Conservation (phyloP, 64 coral and sea anemone species). For the Trachythela sp. region DNA sequence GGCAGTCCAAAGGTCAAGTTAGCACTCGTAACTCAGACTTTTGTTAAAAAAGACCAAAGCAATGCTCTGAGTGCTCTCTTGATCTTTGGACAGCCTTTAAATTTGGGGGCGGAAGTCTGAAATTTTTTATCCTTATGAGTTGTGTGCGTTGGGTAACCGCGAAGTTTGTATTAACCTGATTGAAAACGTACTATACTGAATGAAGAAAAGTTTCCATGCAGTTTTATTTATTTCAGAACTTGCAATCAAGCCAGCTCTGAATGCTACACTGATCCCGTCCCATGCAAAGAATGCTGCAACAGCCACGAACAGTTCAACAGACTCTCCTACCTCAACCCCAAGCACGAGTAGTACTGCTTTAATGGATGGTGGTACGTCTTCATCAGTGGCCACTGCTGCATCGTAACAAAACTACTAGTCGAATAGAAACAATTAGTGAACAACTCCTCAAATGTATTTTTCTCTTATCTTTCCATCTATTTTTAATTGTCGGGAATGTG, state of each 20-base stretch:
- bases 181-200: too few species aligned
- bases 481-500: conserved; percentile 11
- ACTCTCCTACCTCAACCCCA: background rate
- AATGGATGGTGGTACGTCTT: conserved; percentile 11
- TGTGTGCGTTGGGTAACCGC: too few species aligned
- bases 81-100: too few species aligned
- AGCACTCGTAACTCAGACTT: too few species aligned
- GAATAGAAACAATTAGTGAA: background rate
- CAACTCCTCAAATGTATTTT: conserved; percentile 8
- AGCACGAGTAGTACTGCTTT: conserved; percentile 1
- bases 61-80: too few species aligned
- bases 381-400: background rate
- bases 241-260: conserved; percentile 7
- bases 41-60: too few species aligned
- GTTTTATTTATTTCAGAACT: background rate
- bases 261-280: background rate
- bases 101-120: too few species aligned
- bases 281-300: background rate
- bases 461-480: background rate
- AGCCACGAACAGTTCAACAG: background rate
- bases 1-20: too few species aligned
- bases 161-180: too few species aligned
- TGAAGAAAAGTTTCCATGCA: too few species aligned
- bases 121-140: too few species aligned
- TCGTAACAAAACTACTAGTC: background rate